These are phyloP conservation scores for Alectoris magna DNA, from an alignment of 2,797 vertebrate genomes.

Conservation along the genomic window DNA sequence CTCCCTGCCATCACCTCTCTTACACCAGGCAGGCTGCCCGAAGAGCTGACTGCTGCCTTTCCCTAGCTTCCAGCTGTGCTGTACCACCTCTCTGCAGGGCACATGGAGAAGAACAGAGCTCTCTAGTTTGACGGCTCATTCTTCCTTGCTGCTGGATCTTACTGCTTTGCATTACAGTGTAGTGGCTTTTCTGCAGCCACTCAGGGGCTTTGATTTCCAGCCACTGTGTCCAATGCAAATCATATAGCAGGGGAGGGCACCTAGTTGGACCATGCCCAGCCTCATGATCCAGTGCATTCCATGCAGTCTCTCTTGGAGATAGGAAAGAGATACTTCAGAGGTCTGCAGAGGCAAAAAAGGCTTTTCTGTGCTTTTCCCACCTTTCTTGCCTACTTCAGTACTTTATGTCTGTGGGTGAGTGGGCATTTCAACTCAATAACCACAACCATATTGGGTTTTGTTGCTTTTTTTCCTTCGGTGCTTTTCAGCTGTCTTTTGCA, in stretches of 20 bases:
- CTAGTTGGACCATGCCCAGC: background rate
- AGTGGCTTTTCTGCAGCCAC: background rate
- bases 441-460: background rate
- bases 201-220: fast-evolving
- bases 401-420: background rate
- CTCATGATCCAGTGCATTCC: background rate
- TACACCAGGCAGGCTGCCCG: background rate
- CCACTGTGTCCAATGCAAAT: fast-evolving
- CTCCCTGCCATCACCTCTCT: background rate
- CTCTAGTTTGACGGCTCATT: fast-evolving
- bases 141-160: background rate
- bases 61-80: fast-evolving
- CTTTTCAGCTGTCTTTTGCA: background rate
- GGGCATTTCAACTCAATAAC: background rate
- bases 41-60: fast-evolving
- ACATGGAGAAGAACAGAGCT: fast-evolving
- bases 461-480: background rate
- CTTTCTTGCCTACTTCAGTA: background rate
- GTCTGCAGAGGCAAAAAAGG: background rate
- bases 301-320: background rate
- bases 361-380: background rate
- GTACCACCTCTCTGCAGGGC: fast-evolving
- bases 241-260: fast-evolving
- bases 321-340: background rate
- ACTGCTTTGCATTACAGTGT: fast-evolving